A percentile compares a stretch with the other conserved stretches of the same genome.
Evolutionary conservation across 2,113 vertebrate genomes (phyloP).

Genomic region (Larimichthys polyactis): DNA sequence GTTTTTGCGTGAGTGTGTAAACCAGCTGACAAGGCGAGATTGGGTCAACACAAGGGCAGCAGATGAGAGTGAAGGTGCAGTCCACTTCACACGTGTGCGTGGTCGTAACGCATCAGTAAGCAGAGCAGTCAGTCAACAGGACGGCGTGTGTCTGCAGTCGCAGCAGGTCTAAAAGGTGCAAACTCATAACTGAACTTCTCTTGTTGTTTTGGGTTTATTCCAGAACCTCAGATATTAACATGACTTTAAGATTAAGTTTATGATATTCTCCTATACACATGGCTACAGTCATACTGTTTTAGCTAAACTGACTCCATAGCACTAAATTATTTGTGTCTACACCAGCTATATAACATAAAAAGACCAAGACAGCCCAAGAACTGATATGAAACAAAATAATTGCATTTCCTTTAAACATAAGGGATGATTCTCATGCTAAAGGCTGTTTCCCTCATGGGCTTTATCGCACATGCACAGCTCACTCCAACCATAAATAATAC

Average conservation of each 20-base stretch:
- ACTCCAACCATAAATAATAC: slow-evolving; percentile 56
- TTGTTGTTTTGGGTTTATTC: neutral
- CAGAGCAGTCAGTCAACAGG: slow-evolving; percentile 47
- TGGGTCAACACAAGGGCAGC: slow-evolving; percentile 54
- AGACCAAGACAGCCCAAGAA: neutral
- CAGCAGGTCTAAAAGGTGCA: slow-evolving; percentile 8
- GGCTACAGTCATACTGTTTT: neutral
- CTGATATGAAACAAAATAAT: neutral
- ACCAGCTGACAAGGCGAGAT: slow-evolving; percentile 68
- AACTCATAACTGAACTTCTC: neutral
- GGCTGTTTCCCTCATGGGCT: neutral
- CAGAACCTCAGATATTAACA: neutral
- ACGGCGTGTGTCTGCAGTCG: slow-evolving; percentile 3
- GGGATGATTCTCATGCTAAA: neutral
- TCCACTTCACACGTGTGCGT: slow-evolving; percentile 22
- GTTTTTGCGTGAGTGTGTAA: slow-evolving; percentile 21
- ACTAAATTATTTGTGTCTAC: neutral
- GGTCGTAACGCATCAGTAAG: slow-evolving; percentile 55
- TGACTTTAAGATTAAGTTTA: neutral
- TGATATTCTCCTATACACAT: neutral
- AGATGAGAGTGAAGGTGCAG: slow-evolving; percentile 44
- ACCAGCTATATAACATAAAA: neutral
- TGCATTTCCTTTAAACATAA: slow-evolving; percentile 1
- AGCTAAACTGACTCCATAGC: neutral
- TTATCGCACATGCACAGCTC: slow-evolving; percentile 6